Percentiles rank a stretch among this genome's conserved stretches.
Evolutionary conservation across 2,888 invertebrate genomes (phyloP).

Genomic region (Fabriciana adippe): DNA sequence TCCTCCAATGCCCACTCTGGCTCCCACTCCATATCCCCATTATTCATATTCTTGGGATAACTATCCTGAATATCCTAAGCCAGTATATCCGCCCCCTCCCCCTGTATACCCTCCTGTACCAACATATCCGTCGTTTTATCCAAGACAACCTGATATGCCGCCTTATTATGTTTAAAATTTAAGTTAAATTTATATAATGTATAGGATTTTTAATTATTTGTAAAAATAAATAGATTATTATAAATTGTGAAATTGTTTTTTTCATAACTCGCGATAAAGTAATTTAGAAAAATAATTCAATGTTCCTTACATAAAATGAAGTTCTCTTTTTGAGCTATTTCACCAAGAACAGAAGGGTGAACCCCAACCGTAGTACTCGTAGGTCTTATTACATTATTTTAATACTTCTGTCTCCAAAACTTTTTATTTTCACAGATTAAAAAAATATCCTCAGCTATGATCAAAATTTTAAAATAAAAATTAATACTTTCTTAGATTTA

Average conservation of each 20-base stretch:
- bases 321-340: too few relatives aligned
- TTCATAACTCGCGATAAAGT: background rate
- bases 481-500: too few relatives aligned
- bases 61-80: conserved; percentile 12
- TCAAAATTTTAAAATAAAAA: too few relatives aligned
- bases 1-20: conserved; percentile 5
- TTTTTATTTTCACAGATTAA: too few relatives aligned
- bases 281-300: too few relatives aligned
- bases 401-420: too few relatives aligned
- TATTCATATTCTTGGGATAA: conserved; percentile 17
- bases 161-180: conserved; percentile 35
- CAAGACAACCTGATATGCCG: conserved; percentile 26
- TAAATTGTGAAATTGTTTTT: background rate
- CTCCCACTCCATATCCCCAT: conserved; percentile 15
- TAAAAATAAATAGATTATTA: conserved; percentile 1
- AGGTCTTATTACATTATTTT: too few relatives aligned
- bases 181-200: background rate
- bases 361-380: too few relatives aligned
- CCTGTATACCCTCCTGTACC: conserved; percentile 23
- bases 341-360: too few relatives aligned
- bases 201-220: background rate
- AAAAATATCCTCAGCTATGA: too few relatives aligned
- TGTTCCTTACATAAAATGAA: too few relatives aligned
- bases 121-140: conserved; percentile 25
- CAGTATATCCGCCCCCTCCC: conserved; percentile 6